These are phyloP conservation scores for Stenchaetothrips biformis DNA, from an alignment of 2,888 invertebrate species.

Conservation along the genomic window DNA sequence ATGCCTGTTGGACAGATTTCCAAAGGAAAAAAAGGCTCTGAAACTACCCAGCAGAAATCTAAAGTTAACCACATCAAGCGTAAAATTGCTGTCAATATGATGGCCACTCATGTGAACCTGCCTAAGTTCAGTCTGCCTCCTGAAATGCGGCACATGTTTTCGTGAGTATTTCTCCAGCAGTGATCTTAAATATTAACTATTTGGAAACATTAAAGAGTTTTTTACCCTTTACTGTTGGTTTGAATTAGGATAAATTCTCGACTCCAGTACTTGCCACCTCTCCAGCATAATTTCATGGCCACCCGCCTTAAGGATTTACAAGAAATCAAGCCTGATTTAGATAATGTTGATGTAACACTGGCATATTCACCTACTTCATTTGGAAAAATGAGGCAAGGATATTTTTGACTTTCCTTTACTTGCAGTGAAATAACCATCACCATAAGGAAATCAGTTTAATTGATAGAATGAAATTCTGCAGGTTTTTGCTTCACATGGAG, in stretches of 20 bases:
- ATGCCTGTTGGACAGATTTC: constrained; percentile 26
- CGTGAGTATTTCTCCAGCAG: neutral
- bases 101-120: constrained; percentile 66
- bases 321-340: constrained; percentile 56
- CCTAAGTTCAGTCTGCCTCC: constrained; percentile 62
- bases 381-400: constrained; percentile 39
- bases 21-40: constrained; percentile 36
- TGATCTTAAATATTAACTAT: neutral
- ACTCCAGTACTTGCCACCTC: constrained; percentile 71
- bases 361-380: constrained; percentile 64
- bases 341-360: constrained; percentile 62
- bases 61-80: constrained; percentile 69
- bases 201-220: neutral
- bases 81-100: constrained; percentile 66
- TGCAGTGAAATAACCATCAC: constrained; percentile 21
- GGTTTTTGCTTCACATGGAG: constrained; percentile 72
- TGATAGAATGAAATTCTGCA: constrained; percentile 38
- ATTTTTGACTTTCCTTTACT: constrained; percentile 27
- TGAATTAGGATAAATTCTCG: constrained; percentile 55
- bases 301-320: constrained; percentile 71
- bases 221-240: constrained; percentile 31
- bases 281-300: constrained; percentile 77
- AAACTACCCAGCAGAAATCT: constrained; percentile 44
- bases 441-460: neutral
- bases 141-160: constrained; percentile 49